These are phyloP conservation scores for Anaspis maculata DNA, from an alignment of 2,888 invertebrate species.

Conservation along the genomic window DNA sequence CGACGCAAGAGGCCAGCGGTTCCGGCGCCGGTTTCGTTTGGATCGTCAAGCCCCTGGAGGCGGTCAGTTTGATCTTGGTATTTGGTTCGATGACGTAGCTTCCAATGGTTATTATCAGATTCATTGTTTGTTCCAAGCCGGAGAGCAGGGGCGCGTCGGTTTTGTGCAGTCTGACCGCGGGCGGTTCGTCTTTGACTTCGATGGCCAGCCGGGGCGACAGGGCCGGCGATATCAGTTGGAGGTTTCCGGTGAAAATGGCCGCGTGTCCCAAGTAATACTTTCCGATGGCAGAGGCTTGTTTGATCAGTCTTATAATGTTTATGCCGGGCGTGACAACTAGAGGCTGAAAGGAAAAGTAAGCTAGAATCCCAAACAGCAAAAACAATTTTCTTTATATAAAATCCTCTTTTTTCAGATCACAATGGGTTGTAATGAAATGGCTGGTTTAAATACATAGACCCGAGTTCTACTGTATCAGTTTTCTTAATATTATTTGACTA, in stretches of 20 bases:
- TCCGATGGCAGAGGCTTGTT: constrained; percentile 57
- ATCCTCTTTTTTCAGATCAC: too few species aligned
- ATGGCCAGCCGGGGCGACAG: constrained; percentile 48
- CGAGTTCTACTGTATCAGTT: too few species aligned
- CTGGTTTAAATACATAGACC: too few species aligned
- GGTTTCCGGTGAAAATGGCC: constrained; percentile 54
- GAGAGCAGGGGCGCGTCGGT: constrained; percentile 65
- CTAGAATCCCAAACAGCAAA: too few species aligned
- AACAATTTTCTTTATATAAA: too few species aligned
- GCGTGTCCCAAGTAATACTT: constrained; percentile 65
- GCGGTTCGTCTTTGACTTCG: constrained; percentile 41
- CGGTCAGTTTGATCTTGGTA: constrained; percentile 52
- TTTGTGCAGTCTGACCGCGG: constrained; percentile 45
- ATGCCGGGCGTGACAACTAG: constrained; percentile 49
- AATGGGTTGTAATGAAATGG: too few species aligned
- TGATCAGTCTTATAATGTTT: constrained; percentile 55
- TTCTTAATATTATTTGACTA: too few species aligned
- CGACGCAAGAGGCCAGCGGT: constrained; percentile 46
- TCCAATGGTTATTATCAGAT: constrained; percentile 67
- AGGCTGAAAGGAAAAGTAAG: constrained; percentile 27
- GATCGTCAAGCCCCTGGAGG: constrained; percentile 60
- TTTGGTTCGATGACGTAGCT: constrained; percentile 63
- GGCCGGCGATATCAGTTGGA: constrained; percentile 64
- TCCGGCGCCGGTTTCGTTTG: constrained; percentile 38
- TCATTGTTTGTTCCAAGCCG: constrained; percentile 71